A percentile compares a stretch with the other conserved stretches of the same genome.
Conservation (phyloP, 2,888 invertebrate genomes). For the Drosophila kambysellisi region DNA sequence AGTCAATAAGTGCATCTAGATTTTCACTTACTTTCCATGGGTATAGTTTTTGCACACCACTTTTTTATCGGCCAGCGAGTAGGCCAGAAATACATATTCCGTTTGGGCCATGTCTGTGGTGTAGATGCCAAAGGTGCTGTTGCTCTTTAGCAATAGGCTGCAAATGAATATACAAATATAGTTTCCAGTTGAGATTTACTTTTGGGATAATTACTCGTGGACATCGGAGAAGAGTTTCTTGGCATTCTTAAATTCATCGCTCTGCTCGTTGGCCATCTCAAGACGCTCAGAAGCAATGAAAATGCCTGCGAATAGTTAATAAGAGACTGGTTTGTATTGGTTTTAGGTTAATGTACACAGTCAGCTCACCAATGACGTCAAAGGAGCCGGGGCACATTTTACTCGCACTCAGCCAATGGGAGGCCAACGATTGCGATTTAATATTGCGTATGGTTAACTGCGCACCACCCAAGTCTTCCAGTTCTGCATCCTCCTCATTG, state of each 20-base stretch:
- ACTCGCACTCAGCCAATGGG: constrained; percentile 94
- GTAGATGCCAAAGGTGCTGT: constrained; percentile 70
- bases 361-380: constrained; percentile 89
- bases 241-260: constrained; percentile 71
- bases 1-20: constrained; percentile 11
- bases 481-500: constrained; percentile 86
- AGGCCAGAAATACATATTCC: constrained; percentile 80
- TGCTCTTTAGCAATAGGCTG: constrained; percentile 76
- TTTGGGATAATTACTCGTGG: constrained; percentile 66
- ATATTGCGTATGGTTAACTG: constrained; percentile 69
- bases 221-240: constrained; percentile 78
- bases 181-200: not conserved
- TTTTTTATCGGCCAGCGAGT: constrained; percentile 70
- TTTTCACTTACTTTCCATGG: constrained; percentile 77
- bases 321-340: not conserved
- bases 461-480: constrained; percentile 64
- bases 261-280: constrained; percentile 86
- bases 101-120: constrained; percentile 71
- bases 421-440: constrained; percentile 77
- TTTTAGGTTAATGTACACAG: not conserved
- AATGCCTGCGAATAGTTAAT: constrained; percentile 86
- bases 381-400: constrained; percentile 97
- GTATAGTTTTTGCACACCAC: constrained; percentile 78
- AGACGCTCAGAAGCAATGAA: constrained; percentile 90
- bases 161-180: not conserved